Evolutionary conservation across 2,888 invertebrate species (phyloP), one percentile per base, ranked within the genome.

Genomic region (Limnephilus lunatus): DNA sequence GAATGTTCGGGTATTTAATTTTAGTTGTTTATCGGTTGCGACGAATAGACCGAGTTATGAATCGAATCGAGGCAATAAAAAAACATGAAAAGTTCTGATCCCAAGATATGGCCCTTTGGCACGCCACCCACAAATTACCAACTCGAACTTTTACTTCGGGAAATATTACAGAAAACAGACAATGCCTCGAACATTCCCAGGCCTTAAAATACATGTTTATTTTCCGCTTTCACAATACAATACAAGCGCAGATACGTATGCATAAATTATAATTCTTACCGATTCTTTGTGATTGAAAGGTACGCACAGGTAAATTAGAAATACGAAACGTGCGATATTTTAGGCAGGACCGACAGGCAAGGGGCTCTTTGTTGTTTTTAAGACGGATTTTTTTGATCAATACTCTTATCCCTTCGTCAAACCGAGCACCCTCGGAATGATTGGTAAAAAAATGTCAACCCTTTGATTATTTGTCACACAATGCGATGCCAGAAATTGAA

Each of bases 371-470:
- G 91, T 92, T 89, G 86, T 88, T 87, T 53, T 91, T 83, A n/a
- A 83, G 68, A 89, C 31, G 81, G 48, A 90, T 89, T 82, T 87
- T 87, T 93, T 90, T 85, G 80, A 91, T 90, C 91, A 92, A 90
- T 89, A 92, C 91, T 81, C 31, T 92, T 88, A 81, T 44, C 89
- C 93, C 93, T 91, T 93, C 92, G 93, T 93, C 92, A 92, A 91
- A 91, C 53, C 35, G 48, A 68, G 89, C 81, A 82, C 91, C 90
- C 91, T 31, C 31, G 87, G 48, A 83, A 80, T 86, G 92, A 91
- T 93, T 89, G 92, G 86, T 80, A 92, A 93, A 93, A 92, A 93
- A 93, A 93, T 93, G 93, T 93, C 93, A 93, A 93, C 93, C 93
- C 92, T 91, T 89, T 93, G 87, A 89, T 89, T 86, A 89, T 81